phyloP scores from a whole-genome alignment of 2,113 vertebrate genomes.

The Columbina picui region DNA sequence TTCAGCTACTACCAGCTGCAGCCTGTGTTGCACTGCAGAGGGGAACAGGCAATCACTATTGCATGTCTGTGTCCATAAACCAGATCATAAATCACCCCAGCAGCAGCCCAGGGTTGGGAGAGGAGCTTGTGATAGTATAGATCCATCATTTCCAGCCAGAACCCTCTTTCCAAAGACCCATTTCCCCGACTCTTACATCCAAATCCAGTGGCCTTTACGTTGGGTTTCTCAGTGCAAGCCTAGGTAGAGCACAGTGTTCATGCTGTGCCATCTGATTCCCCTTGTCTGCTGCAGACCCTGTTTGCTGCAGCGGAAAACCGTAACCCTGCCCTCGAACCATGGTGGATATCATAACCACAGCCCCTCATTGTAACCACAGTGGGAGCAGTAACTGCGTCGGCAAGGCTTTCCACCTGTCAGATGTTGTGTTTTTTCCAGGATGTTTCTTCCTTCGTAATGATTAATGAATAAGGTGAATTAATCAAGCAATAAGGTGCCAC shows the following conservation, averaged over 20 bases:
- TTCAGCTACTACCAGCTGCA: not conserved
- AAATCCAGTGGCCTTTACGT: not conserved
- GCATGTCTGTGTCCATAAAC: not conserved
- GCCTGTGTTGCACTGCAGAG: not conserved
- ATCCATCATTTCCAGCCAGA: not conserved
- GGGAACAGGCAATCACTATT: not conserved
- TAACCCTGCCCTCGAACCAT: not conserved
- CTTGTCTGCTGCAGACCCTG: not conserved
- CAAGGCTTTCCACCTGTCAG: not conserved
- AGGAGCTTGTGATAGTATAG: not conserved
- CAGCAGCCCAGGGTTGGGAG: not conserved
- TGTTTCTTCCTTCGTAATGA: not conserved
- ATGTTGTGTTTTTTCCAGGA: not conserved
- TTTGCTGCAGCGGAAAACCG: not conserved
- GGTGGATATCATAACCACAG: not conserved
- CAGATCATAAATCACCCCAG: not conserved
- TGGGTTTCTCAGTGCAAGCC: not conserved
- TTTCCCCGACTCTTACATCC: not conserved
- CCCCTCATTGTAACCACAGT: accelerated
- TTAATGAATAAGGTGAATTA: not conserved
- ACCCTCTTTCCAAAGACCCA: not conserved
- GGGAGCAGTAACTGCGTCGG: not conserved
- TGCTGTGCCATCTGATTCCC: not conserved
- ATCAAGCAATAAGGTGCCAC: not conserved
- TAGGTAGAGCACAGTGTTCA: not conserved